Evolutionary conservation across 1,140 invertebrate genomes (phyloP).

Genomic region (Paracyclopina nana): DNA sequence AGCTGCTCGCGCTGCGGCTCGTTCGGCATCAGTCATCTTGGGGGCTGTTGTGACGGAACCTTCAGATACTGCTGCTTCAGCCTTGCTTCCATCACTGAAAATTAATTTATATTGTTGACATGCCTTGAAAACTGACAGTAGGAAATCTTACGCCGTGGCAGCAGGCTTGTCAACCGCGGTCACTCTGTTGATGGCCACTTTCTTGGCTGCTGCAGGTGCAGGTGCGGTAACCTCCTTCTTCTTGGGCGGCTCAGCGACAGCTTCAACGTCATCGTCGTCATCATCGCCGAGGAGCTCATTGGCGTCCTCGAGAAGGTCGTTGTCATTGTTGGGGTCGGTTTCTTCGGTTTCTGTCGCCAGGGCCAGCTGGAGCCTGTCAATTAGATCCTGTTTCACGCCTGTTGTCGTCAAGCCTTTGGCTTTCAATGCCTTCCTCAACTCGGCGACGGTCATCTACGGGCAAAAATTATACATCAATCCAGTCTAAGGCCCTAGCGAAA

Average conservation of each 20-base stretch:
- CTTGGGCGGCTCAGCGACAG: neutral
- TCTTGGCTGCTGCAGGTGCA: neutral
- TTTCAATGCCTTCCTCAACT: conserved; percentile 13
- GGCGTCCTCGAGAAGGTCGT: conserved; percentile 1
- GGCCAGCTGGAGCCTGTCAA: conserved; percentile 11
- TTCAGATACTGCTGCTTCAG: too few species aligned
- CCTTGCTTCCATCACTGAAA: too few species aligned
- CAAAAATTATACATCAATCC: too few species aligned
- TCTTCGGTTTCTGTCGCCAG: neutral
- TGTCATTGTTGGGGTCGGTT: too few species aligned
- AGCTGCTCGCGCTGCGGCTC: neutral
- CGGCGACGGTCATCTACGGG: conserved; percentile 14
- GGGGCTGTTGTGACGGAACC: neutral
- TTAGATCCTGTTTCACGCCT: conserved; percentile 12
- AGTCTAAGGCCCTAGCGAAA: too few species aligned
- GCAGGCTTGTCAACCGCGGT: neutral
- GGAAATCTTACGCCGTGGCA: neutral
- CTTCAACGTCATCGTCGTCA: neutral
- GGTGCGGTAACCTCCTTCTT: neutral
- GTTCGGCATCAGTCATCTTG: neutral
- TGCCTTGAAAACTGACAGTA: neutral
- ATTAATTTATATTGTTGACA: too few species aligned
- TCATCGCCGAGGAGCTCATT: neutral
- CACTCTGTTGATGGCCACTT: conserved; percentile 10
- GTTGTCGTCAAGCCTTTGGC: neutral